These are phyloP conservation scores for Anoura caudifer DNA, from an alignment of 2,113 vertebrate genomes.

Conservation along the genomic window DNA sequence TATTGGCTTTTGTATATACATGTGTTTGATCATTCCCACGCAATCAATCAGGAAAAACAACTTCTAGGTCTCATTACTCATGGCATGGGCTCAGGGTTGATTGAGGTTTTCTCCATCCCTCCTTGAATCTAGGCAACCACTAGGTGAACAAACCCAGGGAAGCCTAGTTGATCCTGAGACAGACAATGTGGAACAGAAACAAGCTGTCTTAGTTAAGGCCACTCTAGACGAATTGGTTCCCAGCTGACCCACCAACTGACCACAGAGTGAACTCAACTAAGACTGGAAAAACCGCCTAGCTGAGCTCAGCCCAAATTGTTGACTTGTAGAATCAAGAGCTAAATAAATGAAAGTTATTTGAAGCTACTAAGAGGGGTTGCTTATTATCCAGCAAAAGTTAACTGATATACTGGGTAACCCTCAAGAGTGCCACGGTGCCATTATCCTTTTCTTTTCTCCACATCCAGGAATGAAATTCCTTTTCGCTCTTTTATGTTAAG, in stretches of 20 bases:
- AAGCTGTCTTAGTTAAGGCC: not conserved
- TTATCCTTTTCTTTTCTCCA: not conserved
- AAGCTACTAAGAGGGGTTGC: not conserved
- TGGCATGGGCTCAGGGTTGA: not conserved
- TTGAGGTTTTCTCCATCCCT: not conserved
- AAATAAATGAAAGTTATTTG: not conserved
- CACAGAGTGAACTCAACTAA: not conserved
- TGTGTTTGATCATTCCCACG: not conserved
- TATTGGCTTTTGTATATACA: not conserved
- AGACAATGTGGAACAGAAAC: not conserved
- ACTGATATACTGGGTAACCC: not conserved
- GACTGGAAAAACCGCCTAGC: not conserved
- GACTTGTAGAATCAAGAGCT: not conserved
- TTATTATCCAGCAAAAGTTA: slow-evolving; percentile 31
- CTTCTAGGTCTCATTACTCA: not conserved
- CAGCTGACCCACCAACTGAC: not conserved
- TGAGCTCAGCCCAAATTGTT: not conserved
- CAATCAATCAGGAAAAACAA: not conserved
- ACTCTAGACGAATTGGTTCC: not conserved
- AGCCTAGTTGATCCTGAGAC: not conserved
- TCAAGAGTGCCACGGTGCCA: not conserved
- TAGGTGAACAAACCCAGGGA: not conserved
- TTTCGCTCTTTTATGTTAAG: slow-evolving; percentile 1
- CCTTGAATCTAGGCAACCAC: not conserved
- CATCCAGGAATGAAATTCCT: not conserved